Evolutionary conservation across 2,888 invertebrate genomes (phyloP).

Genomic region (Luffia ferchaultella): DNA sequence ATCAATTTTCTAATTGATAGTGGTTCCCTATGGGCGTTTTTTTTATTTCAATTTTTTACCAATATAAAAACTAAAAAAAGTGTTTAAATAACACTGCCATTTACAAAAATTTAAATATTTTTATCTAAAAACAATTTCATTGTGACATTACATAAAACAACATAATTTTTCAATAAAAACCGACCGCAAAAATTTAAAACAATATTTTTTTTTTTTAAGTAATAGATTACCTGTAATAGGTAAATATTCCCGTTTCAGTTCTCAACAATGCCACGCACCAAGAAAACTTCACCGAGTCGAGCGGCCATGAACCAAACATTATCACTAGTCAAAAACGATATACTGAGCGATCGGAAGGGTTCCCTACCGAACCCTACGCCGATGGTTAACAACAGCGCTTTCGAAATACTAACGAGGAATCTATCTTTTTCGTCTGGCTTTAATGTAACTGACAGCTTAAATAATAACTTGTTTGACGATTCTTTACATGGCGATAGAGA

Average conservation of each 20-base stretch:
- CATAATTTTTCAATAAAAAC: too few relatives aligned
- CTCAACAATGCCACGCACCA: slow-evolving; percentile 69
- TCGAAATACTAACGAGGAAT: slow-evolving; percentile 53
- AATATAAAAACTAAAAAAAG: too few relatives aligned
- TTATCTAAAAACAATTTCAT: too few relatives aligned
- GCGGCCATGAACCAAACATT: slow-evolving; percentile 44
- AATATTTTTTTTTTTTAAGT: too few relatives aligned
- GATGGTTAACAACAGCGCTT: slow-evolving; percentile 39
- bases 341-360: slow-evolving; percentile 36
- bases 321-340: slow-evolving; percentile 52
- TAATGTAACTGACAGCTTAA: slow-evolving; percentile 51
- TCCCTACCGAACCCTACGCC: slow-evolving; percentile 25
- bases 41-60: too few relatives aligned
- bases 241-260: slow-evolving; percentile 64
- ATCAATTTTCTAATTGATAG: too few relatives aligned
- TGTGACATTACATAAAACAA: too few relatives aligned
- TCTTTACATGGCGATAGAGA: slow-evolving; percentile 34
- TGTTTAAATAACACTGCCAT: too few relatives aligned
- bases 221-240: too few relatives aligned
- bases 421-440: slow-evolving; percentile 59
- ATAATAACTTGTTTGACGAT: slow-evolving; percentile 43
- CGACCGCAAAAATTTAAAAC: too few relatives aligned
- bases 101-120: too few relatives aligned
- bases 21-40: too few relatives aligned
- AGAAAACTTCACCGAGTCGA: slow-evolving; percentile 54